Base-by-base conservation (phyloP, 2,888 invertebrate species). In the Camptogramma bilineatum region DNA sequence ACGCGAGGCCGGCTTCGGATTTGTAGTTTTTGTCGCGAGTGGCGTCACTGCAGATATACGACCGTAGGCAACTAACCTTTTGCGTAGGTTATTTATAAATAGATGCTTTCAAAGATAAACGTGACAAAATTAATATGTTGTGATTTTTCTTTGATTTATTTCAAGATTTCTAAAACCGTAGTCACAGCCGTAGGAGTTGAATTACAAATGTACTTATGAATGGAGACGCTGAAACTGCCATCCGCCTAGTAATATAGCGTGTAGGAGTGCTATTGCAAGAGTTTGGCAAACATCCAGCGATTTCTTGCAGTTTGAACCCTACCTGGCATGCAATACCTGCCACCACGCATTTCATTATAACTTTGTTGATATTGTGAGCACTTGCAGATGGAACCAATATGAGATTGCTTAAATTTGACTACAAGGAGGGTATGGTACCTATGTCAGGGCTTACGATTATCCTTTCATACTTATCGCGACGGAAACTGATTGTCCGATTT, bases 11-110 rank as follows among this genome's bases (percentile, higher is more conserved):
- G 51, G 53, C 50, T 28, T 47, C 57, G 62, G 54, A 51, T 58
- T 66, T 54, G 53, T 54, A 28, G 28, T 66, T 66, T 65, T 54
- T 62, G 34, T 54, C 50, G 61, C 62, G 50, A 60, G 8, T 64
- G 64, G 60, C 64, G 64, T 55, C 64, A 57, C 24, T 10, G 7
- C 48, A 48, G 42, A 16, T 42, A 39, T 28, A 44, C 51, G 46
- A 47, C 9, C 24, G 28, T 52, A 59, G 9, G 47, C 47, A 59
- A 44, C 7, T 63, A 64, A 59, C 59, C 51, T 64, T 54, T 51
- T 17, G 48, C 42, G 52, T 57, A 53, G 31, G 31, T 31, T 39
- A 54, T 44, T 31, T 53, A 50, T 19, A 19, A 50, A 42, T 28
- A 28, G 24, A 34, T 54, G 8, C 50, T 64, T 64, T 24, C n/a